phyloP scores from a whole-genome alignment of 2,113 vertebrate genomes.

The Platanista minor region DNA sequence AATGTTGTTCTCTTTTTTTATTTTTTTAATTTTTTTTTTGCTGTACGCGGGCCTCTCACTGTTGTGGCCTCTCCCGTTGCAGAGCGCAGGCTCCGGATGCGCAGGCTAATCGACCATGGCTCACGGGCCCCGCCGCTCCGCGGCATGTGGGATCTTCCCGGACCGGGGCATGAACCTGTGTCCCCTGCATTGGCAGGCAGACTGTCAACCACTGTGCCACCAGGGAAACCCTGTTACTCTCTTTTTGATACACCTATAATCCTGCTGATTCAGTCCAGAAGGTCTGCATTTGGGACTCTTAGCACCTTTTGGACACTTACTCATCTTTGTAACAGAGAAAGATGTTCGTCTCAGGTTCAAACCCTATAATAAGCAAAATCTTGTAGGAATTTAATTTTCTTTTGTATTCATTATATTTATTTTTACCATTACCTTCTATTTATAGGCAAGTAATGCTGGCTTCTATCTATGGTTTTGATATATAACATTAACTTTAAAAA shows the following conservation, averaged over 20 bases:
- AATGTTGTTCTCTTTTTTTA: background rate
- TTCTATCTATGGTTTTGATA: background rate
- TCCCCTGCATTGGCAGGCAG: too few species aligned
- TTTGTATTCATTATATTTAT: background rate
- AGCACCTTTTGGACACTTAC: background rate
- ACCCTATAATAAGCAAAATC: background rate
- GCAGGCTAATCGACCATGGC: too few species aligned
- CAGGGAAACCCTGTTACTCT: too few species aligned
- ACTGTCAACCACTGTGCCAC: too few species aligned
- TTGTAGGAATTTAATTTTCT: background rate
- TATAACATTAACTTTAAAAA: background rate
- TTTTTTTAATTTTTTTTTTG: too few species aligned
- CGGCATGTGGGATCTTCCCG: too few species aligned
- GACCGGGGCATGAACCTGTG: too few species aligned
- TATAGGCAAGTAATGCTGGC: background rate
- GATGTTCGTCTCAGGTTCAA: background rate
- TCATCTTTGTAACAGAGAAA: background rate
- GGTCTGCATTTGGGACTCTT: background rate
- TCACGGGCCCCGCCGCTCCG: too few species aligned
- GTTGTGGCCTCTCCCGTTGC: too few species aligned
- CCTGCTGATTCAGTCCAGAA: background rate
- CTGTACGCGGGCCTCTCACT: too few species aligned
- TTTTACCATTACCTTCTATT: background rate
- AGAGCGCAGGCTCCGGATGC: too few species aligned
- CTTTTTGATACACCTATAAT: background rate